Percentiles rank a stretch among this genome's conserved stretches.
Conservation (phyloP, 1,140 invertebrate genomes). For the Belonocnema kinseyi region DNA sequence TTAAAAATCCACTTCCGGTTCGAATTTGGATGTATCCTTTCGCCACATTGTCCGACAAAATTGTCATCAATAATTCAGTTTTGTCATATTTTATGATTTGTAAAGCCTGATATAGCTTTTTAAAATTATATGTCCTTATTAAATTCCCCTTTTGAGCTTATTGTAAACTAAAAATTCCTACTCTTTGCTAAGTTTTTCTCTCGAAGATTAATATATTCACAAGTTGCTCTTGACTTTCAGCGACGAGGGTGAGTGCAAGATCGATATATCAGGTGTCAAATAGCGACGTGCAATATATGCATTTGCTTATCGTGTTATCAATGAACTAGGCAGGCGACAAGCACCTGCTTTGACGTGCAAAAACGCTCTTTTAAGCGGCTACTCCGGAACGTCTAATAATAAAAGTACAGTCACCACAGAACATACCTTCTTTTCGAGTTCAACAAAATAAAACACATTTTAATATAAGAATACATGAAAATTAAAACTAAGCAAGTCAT, state of each 20-base stretch:
- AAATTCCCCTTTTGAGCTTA: no score
- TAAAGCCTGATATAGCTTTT: no score
- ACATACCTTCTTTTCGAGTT: not conserved
- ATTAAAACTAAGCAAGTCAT: no score
- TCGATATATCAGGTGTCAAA: slow-evolving; percentile 20
- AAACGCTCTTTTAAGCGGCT: not conserved
- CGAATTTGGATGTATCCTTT: no score
- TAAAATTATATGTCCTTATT: no score
- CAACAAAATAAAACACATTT: not conserved
- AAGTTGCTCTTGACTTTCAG: slow-evolving; percentile 17
- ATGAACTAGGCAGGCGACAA: slow-evolving; percentile 27
- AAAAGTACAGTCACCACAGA: not conserved
- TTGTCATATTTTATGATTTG: no score
- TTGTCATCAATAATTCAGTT: no score
- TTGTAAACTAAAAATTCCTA: no score
- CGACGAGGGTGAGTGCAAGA: slow-evolving; percentile 9
- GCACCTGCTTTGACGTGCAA: not conserved
- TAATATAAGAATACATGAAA: no score
- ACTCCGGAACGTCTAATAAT: not conserved
- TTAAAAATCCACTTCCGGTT: no score
- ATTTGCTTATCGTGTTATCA: slow-evolving; percentile 24
- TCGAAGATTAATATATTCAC: slow-evolving; percentile 11
- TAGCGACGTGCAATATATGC: slow-evolving; percentile 23
- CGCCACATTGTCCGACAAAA: no score
- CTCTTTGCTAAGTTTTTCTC: not conserved